These are phyloP conservation scores for Anagyrus pseudococci DNA, from an alignment of 2,888 invertebrate genomes.

Conservation along the genomic window DNA sequence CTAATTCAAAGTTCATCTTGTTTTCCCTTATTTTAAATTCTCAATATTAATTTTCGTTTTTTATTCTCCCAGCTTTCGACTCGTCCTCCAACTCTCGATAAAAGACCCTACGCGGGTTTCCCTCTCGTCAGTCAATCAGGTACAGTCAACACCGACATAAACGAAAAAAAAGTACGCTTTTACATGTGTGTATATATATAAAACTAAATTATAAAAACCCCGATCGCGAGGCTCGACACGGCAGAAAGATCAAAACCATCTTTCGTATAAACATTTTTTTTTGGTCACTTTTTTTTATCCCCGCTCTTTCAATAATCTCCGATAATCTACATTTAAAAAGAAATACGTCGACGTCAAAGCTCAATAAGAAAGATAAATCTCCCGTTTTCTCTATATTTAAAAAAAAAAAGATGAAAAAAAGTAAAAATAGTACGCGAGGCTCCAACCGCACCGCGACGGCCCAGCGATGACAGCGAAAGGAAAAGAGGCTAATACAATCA, in stretches of 20 bases:
- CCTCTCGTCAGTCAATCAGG: conserved; percentile 38
- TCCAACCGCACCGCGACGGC: conserved; percentile 7
- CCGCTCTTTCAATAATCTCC: neutral
- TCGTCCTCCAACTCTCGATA: neutral
- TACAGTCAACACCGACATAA: conserved; percentile 31
- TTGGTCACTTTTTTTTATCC: neutral
- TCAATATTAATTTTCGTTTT: conserved; percentile 10
- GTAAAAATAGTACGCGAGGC: conserved; percentile 12
- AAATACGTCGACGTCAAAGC: conserved; percentile 27
- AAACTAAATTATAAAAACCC: conserved; percentile 12
- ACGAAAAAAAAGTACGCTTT: conserved; percentile 16
- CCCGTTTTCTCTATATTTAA: no score
- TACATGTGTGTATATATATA: conserved; percentile 11
- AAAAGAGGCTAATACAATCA: conserved; percentile 6
- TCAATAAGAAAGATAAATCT: no score
- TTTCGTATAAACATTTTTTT: conserved; percentile 14
- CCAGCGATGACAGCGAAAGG: conserved; percentile 18
- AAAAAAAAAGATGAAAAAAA: no score
- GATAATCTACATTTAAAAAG: conserved; percentile 15
- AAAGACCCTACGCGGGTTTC: conserved; percentile 16
- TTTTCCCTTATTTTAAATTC: neutral
- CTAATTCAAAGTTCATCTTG: conserved; percentile 23
- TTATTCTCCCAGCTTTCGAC: conserved; percentile 8
- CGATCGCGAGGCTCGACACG: conserved; percentile 1
- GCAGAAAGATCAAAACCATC: conserved; percentile 13